Base-by-base conservation (phyloP, 2,888 invertebrate species). In the Oligia latruncula region DNA sequence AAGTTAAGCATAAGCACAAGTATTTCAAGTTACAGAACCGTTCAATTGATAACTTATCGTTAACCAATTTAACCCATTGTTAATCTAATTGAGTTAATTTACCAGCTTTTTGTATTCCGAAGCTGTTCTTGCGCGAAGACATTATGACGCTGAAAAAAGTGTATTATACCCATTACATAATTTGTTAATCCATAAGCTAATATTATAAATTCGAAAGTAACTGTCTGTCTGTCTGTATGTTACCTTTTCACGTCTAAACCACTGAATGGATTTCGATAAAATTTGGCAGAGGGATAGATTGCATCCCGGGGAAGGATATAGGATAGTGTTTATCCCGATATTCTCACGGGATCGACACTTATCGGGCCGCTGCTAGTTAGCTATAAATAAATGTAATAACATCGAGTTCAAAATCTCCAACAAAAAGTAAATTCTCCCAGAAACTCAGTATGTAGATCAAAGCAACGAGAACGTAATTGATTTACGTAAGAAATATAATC, bases 371-470 rank as follows among this genome's bases (percentile, higher is more conserved):
- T 35, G 35, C 35, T 35, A 3, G 35, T 35, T 35, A 35, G 35
- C 35, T 35, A 35, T 35, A 35, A 35, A 35, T 40, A 49, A 49
- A n/a, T 1, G 11, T 60, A n/a, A 60, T 60, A 60, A 60, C n/a
- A 11, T 13, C 11, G 60, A n/a, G 13, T 4, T 29, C 84, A 83
- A 80, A 67, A 9, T 13, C 43, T 78, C 0, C 11, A 17, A 78
- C 46, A 71, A 71, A 60, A 81, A 81, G 40, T 55, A 2, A 60
- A 40, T 40, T 80, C 71, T 85, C 80, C 15, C 62, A 81, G 62
- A 20, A 5, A 55, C 8, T 55, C 49, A 67, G 29, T 81, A 83
- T 73, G 67, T 85, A 80, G 86, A 85, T 81, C 85, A 68, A 40
- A 73, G 74, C 35, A 43, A 35, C 35, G 6, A 3, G 62, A 62